phyloP scores from a whole-genome alignment of 2,113 vertebrate species.

The Cyanistes caeruleus region DNA sequence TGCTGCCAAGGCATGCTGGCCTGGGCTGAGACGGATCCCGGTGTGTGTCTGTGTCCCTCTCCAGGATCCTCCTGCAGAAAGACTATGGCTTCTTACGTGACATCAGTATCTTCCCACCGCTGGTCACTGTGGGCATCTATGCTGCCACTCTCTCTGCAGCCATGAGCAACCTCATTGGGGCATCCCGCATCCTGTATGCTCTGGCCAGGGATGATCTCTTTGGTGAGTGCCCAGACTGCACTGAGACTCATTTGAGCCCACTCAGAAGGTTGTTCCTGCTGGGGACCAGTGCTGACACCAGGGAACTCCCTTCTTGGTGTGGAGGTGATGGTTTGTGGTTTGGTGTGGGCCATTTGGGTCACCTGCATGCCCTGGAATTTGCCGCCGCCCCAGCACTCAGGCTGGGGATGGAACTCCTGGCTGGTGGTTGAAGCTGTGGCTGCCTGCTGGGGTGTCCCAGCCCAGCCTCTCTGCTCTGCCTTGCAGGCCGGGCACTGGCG shows the following conservation, averaged over 20 bases:
- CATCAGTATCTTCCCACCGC: constrained; percentile 85
- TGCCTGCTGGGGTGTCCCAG: neutral
- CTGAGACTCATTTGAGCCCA: neutral
- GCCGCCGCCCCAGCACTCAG: neutral
- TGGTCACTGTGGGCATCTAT: constrained; percentile 87
- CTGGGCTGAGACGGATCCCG: fast-evolving
- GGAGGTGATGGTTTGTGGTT: neutral
- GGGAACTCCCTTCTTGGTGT: neutral
- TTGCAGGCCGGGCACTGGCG: constrained; percentile 76
- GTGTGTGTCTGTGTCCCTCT: neutral
- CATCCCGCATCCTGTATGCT: constrained; percentile 88
- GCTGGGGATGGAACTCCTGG: neutral
- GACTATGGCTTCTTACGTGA: constrained; percentile 88
- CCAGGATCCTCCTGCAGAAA: constrained; percentile 83
- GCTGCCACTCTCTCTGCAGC: constrained; percentile 86
- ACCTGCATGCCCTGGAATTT: neutral
- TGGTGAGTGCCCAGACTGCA: constrained; percentile 63
- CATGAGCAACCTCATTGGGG: constrained; percentile 91
- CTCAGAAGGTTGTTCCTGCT: neutral
- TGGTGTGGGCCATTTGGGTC: neutral
- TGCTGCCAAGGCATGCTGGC: neutral
- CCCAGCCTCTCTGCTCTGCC: neutral
- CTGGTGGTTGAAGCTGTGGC: neutral
- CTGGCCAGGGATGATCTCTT: constrained; percentile 88
- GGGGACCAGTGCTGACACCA: neutral